Evolutionary conservation across 2,113 vertebrate species (phyloP).

Genomic region (Melanotaenia duboulayi): DNA sequence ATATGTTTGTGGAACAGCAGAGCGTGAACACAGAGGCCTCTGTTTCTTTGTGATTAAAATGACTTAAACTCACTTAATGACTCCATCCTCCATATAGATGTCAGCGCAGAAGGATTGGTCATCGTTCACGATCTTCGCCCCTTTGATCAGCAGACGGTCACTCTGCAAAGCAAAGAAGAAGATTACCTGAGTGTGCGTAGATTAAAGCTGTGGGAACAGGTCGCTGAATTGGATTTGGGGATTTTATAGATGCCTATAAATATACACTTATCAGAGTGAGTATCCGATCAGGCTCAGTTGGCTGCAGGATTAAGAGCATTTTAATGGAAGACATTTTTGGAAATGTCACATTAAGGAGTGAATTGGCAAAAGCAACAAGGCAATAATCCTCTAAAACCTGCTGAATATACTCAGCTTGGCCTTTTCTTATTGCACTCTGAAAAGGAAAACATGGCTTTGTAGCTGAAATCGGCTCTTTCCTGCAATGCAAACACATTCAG

Average conservation of each 20-base stretch:
- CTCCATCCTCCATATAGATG: conserved; percentile 98
- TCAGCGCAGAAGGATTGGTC: conserved; percentile 99
- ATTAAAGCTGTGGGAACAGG: conserved; percentile 4
- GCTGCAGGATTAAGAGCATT: conserved; percentile 25
- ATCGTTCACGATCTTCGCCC: conserved; percentile 99
- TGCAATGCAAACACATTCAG: conserved; percentile 15
- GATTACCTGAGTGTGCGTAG: not conserved
- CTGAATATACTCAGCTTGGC: conserved; percentile 1
- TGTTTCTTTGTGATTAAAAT: no score
- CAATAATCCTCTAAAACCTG: conserved; percentile 17
- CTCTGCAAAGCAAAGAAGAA: conserved; percentile 82
- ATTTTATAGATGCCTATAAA: conserved; percentile 40
- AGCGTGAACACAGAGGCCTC: no score
- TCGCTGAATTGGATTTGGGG: not conserved
- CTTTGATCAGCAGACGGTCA: conserved; percentile 97
- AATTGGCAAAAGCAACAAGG: conserved; percentile 8
- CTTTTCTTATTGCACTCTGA: conserved; percentile 37
- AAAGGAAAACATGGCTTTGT: conserved; percentile 46
- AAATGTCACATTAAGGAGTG: conserved; percentile 37
- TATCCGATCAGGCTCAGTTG: conserved; percentile 29
- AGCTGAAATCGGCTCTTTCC: conserved; percentile 10
- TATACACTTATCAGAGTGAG: conserved; percentile 1
- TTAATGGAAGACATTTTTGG: conserved; percentile 26
- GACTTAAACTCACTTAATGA: conserved; percentile 93
- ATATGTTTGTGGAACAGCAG: no score